Evolutionary conservation across 2,113 vertebrate species (phyloP), one percentile per base, ranked within the genome.

Genomic region (Rhabdomys dilectus): DNA sequence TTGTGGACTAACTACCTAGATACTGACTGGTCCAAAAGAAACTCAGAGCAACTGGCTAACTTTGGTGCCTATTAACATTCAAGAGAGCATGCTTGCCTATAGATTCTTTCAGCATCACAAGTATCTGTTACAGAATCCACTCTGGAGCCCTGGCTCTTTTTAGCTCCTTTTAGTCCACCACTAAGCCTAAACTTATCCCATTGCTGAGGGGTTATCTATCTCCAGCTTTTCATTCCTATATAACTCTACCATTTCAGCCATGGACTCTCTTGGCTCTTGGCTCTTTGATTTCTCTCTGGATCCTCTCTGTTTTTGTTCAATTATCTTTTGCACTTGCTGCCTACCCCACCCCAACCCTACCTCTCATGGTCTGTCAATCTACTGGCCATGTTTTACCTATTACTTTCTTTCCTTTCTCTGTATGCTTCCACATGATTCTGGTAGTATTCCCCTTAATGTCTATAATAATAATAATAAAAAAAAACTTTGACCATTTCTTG

Each of bases 111-210:
- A 56, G 19, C 1, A 53, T 56, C 11, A 4, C 34, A 80, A 80
- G 8, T 53, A 53, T 7, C 48, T 53, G 48, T 36, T 78, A 53
- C 8, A 80, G 19, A 53, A 17, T 56, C 2, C 31, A 80, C 8
- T 8, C 15, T 36, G 31, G 31, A 31, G 17, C 10, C 77, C 31
- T 53, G 48, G 31, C 8, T 53, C 16, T 42, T 53, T 16, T 53
- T 8, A 36, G 31, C 48, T 36, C 16, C 34, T 78, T 51, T 17
- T 8, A 19, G 8, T 51, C 0, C 5, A 53, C 48, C 0, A 0
- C 31, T 22, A 7, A 10, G 4, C 21, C 3, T 17, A 9, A 80
- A 80, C 3, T 36, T 53, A 29, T 34, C 7, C 16, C 48, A 53
- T 1, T 5, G 31, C 62, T 3, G 45, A 53, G 76, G 16, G 76